Percentiles rank a stretch among this genome's conserved stretches.
Evolutionary conservation across 2,888 invertebrate species (phyloP).

Genomic region (Leistus spinibarbis): DNA sequence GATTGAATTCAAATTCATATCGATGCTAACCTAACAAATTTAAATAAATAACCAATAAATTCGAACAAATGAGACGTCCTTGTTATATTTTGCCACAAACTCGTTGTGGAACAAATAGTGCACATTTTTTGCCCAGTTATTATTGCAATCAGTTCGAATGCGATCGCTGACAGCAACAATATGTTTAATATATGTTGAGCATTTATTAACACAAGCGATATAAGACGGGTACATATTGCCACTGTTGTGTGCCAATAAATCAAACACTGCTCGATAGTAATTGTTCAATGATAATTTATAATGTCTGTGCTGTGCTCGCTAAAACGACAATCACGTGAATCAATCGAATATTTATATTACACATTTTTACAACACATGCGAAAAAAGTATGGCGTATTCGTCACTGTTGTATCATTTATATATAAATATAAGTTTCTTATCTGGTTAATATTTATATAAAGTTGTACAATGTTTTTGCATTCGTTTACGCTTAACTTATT

Average conservation of each 20-base stretch:
- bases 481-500: not conserved
- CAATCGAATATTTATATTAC: not conserved
- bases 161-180: conserved; percentile 33
- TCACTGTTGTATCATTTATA: not conserved
- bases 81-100: not conserved
- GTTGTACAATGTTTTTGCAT: not conserved
- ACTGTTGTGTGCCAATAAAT: conserved; percentile 29
- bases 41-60: not conserved
- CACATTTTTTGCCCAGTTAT: conserved; percentile 21
- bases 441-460: not conserved
- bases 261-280: conserved; percentile 27
- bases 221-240: conserved; percentile 37
- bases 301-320: conserved; percentile 9
- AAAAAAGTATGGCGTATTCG: not conserved
- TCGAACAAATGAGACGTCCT: not conserved
- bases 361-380: not conserved
- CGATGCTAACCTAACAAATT: conserved; percentile 2
- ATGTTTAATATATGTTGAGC: conserved; percentile 31
- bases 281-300: conserved; percentile 36
- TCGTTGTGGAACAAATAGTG: conserved; percentile 7
- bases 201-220: conserved; percentile 35
- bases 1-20: no score
- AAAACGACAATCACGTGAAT: not conserved
- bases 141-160: conserved; percentile 26
- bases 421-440: not conserved